Evolutionary conservation across 2,797 vertebrate genomes (phyloP), one percentile per base, ranked within the genome.

Genomic region (Meriones psammophilus): DNA sequence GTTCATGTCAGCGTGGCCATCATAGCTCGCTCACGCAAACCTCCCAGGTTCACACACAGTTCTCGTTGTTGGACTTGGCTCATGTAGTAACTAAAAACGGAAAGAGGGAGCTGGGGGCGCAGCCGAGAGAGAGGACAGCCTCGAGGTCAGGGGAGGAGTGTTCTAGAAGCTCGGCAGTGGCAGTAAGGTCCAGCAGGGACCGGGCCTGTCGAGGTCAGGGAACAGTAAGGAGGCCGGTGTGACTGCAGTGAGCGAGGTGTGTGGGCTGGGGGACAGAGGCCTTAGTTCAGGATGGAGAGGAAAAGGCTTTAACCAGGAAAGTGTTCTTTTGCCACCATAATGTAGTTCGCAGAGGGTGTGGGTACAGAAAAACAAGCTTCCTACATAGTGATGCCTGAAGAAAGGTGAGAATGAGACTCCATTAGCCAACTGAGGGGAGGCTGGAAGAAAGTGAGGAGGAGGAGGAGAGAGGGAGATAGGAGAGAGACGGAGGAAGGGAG

Each of bases 371-470:
- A 50, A 58, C 2, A 58, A 18, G 62, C 69, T 81, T 94, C 56
- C 22, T 6, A 17, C 62, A 91, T 71, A 56, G 22, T 69, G n/a
- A 73, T 15, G 22, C 42, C 30, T 62, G 28, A 77, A 60, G 58
- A 50, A 22, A 62, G 18, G 86, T 33, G 36, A 68, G 68, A 94
- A 54, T 7, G 54, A 94, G 94, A 92, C 89, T 30, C 66, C 26
- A 26, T 66, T 64, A 20, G 22, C 50, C 28, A 73, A 7, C 36
- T 8, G 17, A 42, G 39, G 20, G 20, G 22, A 84, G 58, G 76
- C 4, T 50, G 56, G 39, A n/a, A 22, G 73, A 5, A 15, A 62
- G 56, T 28, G 60, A 46, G 39, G 39, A 7, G 39, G 36, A 36
- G 36, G 71, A 36, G 22, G 42, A 26, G 4, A 36, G 8, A 39